Evolutionary conservation across 2,113 vertebrate species (phyloP).

Genomic region (Lycaon pictus): DNA sequence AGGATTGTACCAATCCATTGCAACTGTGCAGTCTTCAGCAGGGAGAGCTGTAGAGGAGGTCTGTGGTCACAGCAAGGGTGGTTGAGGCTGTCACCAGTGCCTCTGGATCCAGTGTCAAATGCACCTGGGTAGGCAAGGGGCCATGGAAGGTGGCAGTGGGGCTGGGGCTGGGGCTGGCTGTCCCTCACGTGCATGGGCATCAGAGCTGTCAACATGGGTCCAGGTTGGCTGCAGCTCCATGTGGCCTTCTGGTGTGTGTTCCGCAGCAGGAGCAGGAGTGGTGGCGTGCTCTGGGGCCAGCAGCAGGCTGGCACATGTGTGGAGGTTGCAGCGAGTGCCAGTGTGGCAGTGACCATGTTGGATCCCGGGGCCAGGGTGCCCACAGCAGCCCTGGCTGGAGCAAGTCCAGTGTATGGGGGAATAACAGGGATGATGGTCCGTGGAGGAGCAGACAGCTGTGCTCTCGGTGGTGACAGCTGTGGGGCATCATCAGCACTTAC

Average conservation of each 20-base stretch:
- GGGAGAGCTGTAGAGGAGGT: not conserved
- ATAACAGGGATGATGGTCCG: not conserved
- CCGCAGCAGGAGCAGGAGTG: rapidly evolving
- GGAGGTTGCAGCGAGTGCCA: not conserved
- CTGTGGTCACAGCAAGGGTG: not conserved
- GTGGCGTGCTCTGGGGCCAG: not conserved
- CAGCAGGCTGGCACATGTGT: too few relatives aligned
- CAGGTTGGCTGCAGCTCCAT: rapidly evolving
- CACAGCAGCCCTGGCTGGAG: too few relatives aligned
- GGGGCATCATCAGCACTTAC: not conserved
- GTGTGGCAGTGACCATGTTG: not conserved
- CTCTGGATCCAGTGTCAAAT: not conserved
- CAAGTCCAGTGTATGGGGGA: not conserved
- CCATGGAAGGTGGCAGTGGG: not conserved
- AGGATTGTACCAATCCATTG: not conserved
- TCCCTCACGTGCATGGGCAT: too few relatives aligned
- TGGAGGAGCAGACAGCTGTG: not conserved
- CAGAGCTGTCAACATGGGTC: rapidly evolving
- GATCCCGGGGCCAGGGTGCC: not conserved
- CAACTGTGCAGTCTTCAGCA: not conserved
- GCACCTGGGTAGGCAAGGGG: not conserved
- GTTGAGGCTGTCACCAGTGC: not conserved
- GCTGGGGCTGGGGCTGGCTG: not conserved
- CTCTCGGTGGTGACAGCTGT: not conserved
- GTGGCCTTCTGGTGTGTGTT: not conserved